Percentiles rank a stretch among this genome's conserved stretches.
Evolutionary conservation across 2,888 invertebrate species (phyloP).

Genomic region (Cataglyphis rosenhaueri): DNA sequence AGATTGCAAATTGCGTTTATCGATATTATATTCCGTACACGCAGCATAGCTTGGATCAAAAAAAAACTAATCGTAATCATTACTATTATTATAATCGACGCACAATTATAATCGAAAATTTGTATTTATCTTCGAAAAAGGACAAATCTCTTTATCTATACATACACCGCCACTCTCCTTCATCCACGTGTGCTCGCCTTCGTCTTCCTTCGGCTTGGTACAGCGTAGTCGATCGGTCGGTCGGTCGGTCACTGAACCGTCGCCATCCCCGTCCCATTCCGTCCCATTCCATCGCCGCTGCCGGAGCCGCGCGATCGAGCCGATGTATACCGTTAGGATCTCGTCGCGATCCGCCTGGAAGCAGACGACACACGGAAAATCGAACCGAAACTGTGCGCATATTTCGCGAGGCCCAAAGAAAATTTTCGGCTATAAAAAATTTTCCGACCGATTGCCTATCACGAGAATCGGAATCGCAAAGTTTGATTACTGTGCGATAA

Average conservation of each 20-base stretch:
- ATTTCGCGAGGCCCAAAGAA: conserved; percentile 45
- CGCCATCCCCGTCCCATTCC: conserved; percentile 76
- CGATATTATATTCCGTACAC: not conserved
- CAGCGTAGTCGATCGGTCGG: conserved; percentile 77
- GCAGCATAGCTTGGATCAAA: not conserved
- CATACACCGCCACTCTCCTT: conserved; percentile 10
- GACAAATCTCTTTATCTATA: not conserved
- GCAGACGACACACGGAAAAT: conserved; percentile 45
- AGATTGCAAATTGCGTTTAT: not conserved
- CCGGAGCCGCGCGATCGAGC: conserved; percentile 70
- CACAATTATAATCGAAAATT: not conserved
- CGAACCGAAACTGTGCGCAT: conserved; percentile 23
- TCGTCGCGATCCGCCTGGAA: conserved; percentile 79
- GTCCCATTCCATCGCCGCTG: conserved; percentile 70
- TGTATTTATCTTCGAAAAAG: not conserved
- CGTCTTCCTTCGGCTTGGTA: conserved; percentile 60
- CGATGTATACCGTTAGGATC: conserved; percentile 81
- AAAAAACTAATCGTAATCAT: not conserved
- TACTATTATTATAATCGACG: not conserved
- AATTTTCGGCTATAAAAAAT: conserved; percentile 53
- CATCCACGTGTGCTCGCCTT: conserved; percentile 38
- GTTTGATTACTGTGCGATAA: conserved; percentile 5
- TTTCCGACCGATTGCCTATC: not conserved
- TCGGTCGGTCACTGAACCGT: conserved; percentile 84
- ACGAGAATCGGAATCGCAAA: not conserved